Evolutionary conservation across 2,888 invertebrate species (phyloP).

Genomic region (Eueremaeus valkanovi): DNA sequence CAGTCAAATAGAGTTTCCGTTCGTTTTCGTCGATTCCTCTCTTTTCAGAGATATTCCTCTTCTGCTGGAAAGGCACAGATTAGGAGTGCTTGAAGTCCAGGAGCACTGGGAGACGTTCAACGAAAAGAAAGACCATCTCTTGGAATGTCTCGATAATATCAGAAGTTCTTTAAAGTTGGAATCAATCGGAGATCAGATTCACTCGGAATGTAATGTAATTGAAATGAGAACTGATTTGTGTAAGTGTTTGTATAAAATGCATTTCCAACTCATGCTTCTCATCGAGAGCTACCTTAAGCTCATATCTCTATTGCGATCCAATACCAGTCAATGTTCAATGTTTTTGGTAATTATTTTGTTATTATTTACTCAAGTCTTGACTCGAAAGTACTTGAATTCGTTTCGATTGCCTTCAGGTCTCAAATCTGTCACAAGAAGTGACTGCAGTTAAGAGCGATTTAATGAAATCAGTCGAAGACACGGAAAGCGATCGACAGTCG

Average conservation of each 20-base stretch:
- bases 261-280: conserved; percentile 83
- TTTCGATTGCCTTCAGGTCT: conserved; percentile 43
- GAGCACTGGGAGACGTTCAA: conserved; percentile 93
- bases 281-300: conserved; percentile 64
- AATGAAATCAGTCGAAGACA: conserved; percentile 50
- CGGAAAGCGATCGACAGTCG: conserved; percentile 50
- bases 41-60: conserved; percentile 54
- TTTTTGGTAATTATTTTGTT: conserved; percentile 18
- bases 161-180: conserved; percentile 72
- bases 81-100: conserved; percentile 84
- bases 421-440: conserved; percentile 52
- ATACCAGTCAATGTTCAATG: neutral
- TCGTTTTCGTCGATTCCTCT: conserved; percentile 73
- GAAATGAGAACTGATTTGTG: conserved; percentile 76
- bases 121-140: conserved; percentile 81
- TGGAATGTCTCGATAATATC: conserved; percentile 61
- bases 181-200: conserved; percentile 64
- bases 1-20: conserved; percentile 70
- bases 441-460: conserved; percentile 51
- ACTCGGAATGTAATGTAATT: conserved; percentile 59
- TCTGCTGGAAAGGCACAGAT: conserved; percentile 76
- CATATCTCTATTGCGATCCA: conserved; percentile 50
- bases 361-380: neutral
- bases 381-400: neutral
- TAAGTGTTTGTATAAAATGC: conserved; percentile 80